Conservation (phyloP, 1,140 invertebrate species). For the Helicoverpa armigera region DNA sequence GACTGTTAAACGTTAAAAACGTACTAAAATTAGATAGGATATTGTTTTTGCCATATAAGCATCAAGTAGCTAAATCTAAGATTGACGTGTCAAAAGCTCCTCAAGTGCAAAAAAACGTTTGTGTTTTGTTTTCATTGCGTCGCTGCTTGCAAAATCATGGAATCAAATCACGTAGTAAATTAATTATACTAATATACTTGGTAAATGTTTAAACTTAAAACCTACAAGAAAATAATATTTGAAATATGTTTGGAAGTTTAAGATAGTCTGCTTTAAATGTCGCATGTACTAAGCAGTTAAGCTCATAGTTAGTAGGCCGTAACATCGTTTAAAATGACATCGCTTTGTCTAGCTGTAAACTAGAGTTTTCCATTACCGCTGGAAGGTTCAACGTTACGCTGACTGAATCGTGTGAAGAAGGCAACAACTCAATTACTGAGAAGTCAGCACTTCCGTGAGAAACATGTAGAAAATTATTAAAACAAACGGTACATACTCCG, state of each 20-base stretch:
- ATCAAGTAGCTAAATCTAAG: neutral
- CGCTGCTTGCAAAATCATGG: too few species aligned
- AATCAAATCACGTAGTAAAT: too few species aligned
- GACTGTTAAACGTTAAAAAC: constrained; percentile 17
- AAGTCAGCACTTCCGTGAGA: constrained; percentile 47
- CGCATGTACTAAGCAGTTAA: neutral
- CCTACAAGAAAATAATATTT: too few species aligned
- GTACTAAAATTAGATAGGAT: constrained; percentile 2
- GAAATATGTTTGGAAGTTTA: neutral
- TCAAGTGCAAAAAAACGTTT: neutral
- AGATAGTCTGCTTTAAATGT: neutral
- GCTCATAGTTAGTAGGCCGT: constrained; percentile 27
- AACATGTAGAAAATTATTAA: constrained; percentile 43
- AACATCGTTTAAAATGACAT: constrained; percentile 25
- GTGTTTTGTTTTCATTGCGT: neutral
- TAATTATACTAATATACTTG: too few species aligned
- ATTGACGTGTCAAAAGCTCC: neutral
- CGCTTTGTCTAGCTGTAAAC: constrained; percentile 39
- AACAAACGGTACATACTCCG: constrained; percentile 42
- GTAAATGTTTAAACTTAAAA: too few species aligned
- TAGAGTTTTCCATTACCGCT: constrained; percentile 48
- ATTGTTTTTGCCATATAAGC: constrained; percentile 2
- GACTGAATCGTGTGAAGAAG: constrained; percentile 44
- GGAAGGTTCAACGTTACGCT: constrained; percentile 35
- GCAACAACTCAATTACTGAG: constrained; percentile 28